These are phyloP conservation scores for Drosophila mimica DNA, from an alignment of 2,888 invertebrate genomes.

Conservation along the genomic window DNA sequence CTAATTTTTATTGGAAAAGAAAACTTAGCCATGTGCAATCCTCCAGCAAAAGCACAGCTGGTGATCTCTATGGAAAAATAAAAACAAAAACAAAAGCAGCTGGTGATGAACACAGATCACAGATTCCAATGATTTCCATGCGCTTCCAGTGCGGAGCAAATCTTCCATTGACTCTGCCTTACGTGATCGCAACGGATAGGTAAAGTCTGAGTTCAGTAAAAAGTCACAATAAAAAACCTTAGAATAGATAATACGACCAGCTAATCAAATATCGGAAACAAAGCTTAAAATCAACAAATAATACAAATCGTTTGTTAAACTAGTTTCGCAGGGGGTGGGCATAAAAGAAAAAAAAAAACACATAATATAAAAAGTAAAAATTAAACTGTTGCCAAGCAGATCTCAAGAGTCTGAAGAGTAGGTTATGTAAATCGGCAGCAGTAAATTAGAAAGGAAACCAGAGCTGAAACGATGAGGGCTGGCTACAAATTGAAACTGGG, in stretches of 20 bases:
- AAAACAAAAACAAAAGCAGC: slow-evolving; percentile 16
- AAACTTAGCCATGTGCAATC: background rate
- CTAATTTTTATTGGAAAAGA: background rate
- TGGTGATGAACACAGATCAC: background rate
- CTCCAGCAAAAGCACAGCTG: slow-evolving; percentile 4
- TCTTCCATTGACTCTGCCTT: slow-evolving; percentile 7
- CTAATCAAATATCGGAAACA: slow-evolving; percentile 45
- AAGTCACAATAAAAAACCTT: background rate
- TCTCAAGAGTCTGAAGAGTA: slow-evolving; percentile 32
- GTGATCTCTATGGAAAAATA: slow-evolving; percentile 3
- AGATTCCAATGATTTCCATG: background rate
- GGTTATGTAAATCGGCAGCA: slow-evolving; percentile 69
- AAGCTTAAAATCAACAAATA: background rate
- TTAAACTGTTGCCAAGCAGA: slow-evolving; percentile 41
- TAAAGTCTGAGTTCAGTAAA: background rate
- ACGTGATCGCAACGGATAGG: slow-evolving; percentile 7
- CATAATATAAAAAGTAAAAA: background rate
- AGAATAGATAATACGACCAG: slow-evolving; percentile 26
- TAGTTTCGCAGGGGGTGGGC: slow-evolving; percentile 48
- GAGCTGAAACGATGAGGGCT: slow-evolving; percentile 33
- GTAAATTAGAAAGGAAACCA: slow-evolving; percentile 71
- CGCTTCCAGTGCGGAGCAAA: background rate
- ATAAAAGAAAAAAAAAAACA: background rate
- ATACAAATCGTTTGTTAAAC: slow-evolving; percentile 42
- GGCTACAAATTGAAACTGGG: slow-evolving; percentile 61